Conservation (phyloP, 2,113 vertebrate genomes). For the Naja naja region DNA sequence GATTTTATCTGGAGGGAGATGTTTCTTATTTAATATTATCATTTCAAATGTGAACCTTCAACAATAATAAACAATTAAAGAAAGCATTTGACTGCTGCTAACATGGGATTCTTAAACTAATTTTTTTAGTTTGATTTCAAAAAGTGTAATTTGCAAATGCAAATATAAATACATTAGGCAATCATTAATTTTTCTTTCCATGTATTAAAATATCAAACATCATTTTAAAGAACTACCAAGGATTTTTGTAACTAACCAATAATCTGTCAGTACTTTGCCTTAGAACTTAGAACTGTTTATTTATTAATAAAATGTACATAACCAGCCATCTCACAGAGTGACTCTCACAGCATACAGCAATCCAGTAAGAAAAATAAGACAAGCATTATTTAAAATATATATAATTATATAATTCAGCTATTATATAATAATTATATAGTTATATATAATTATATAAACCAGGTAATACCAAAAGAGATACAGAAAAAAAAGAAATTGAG, state of each 20-base stretch:
- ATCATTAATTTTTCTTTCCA: neutral
- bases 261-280: neutral
- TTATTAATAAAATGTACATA: neutral
- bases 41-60: slow-evolving; percentile 65
- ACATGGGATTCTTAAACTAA: neutral
- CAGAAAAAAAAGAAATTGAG: neutral
- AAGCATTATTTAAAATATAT: neutral
- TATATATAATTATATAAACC: neutral
- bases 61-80: slow-evolving; percentile 30
- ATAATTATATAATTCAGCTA: neutral
- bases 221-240: neutral
- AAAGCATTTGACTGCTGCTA: neutral
- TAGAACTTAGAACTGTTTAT: neutral
- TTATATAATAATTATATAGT: no score
- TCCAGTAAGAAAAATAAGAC: neutral
- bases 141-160: neutral
- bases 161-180: neutral
- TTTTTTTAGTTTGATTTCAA: neutral
- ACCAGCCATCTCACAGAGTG: neutral
- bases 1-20: slow-evolving; percentile 44
- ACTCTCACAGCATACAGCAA: neutral
- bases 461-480: neutral
- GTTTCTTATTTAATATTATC: slow-evolving; percentile 50
- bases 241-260: neutral
- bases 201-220: neutral